A percentile compares a stretch with the other conserved stretches of the same genome.
These are phyloP conservation scores for Listronotus oregonensis DNA, from an alignment of 1,140 invertebrate genomes.

Conservation along the genomic window DNA sequence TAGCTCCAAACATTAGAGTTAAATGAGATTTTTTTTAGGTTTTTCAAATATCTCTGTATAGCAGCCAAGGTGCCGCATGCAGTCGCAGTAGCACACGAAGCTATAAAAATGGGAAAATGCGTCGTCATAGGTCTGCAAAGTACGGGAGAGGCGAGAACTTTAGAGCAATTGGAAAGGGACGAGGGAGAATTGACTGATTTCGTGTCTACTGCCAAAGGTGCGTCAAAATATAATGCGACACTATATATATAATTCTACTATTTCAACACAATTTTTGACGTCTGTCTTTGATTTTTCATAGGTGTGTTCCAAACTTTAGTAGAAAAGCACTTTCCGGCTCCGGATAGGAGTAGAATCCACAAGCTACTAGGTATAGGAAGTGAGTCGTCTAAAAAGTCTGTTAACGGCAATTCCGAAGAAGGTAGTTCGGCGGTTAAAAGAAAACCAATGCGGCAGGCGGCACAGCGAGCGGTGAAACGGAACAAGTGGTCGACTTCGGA, in stretches of 20 bases:
- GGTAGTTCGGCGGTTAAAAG: constrained; percentile 46
- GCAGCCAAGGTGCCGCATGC: constrained; percentile 93
- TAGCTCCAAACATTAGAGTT: no score
- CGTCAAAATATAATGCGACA: neutral
- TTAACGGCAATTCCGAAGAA: constrained; percentile 57
- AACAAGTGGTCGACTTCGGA: constrained; percentile 71
- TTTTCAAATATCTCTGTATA: constrained; percentile 99
- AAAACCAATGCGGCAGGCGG: constrained; percentile 67
- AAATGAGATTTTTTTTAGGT: constrained; percentile 55
- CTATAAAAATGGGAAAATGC: constrained; percentile 95
- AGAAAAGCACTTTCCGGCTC: constrained; percentile 94
- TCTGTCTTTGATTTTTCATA: constrained; percentile 17
- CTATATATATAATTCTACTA: no score
- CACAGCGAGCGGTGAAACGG: constrained; percentile 71
- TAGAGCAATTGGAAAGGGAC: constrained; percentile 93
- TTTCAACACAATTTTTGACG: no score
- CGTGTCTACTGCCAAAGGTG: constrained; percentile 93
- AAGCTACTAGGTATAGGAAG: constrained; percentile 73
- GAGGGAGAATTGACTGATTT: constrained; percentile 98
- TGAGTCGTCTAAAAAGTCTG: constrained; percentile 61
- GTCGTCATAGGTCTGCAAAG: constrained; percentile 99
- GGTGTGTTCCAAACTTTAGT: constrained; percentile 94
- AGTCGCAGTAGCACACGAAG: constrained; percentile 82
- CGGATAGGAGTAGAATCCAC: constrained; percentile 84
- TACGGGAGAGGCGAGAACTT: constrained; percentile 95